Conservation (phyloP, 2,797 vertebrate species). For the Mormyrus proboscirostris region DNA sequence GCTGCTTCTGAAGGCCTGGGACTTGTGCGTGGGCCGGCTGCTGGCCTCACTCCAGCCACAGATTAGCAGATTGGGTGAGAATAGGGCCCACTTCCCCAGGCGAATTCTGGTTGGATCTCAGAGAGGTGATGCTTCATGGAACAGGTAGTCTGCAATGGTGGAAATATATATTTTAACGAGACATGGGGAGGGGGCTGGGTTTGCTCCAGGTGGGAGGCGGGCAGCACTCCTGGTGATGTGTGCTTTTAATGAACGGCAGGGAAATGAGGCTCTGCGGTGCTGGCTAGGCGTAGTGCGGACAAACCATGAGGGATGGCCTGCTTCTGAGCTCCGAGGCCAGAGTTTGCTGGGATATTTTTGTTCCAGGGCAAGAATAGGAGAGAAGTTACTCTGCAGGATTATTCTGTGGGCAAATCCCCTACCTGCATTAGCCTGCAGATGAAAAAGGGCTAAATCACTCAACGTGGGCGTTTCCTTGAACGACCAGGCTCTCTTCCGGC, state of each 20-base stretch:
- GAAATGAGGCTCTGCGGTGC: background rate
- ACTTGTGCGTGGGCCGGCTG: background rate
- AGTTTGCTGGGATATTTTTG: background rate
- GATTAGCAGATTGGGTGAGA: background rate
- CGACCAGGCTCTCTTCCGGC: slow-evolving; percentile 23
- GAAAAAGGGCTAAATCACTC: background rate
- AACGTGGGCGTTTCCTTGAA: background rate
- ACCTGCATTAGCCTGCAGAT: background rate
- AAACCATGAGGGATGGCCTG: background rate
- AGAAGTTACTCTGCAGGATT: background rate
- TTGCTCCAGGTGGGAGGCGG: background rate
- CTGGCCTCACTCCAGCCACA: background rate
- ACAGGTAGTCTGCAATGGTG: background rate
- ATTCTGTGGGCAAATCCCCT: background rate
- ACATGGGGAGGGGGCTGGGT: background rate
- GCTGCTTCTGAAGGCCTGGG: background rate
- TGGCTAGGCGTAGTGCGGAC: background rate
- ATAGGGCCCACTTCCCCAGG: background rate
- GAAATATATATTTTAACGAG: background rate
- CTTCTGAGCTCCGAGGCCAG: background rate
- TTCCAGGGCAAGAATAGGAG: background rate
- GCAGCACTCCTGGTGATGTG: background rate
- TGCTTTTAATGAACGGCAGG: background rate
- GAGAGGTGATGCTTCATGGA: background rate
- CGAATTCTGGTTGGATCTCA: background rate